Percentiles rank a stretch among this genome's conserved stretches.
These are phyloP conservation scores for Casuarius casuarius DNA, from an alignment of 2,113 vertebrate species.

Conservation along the genomic window DNA sequence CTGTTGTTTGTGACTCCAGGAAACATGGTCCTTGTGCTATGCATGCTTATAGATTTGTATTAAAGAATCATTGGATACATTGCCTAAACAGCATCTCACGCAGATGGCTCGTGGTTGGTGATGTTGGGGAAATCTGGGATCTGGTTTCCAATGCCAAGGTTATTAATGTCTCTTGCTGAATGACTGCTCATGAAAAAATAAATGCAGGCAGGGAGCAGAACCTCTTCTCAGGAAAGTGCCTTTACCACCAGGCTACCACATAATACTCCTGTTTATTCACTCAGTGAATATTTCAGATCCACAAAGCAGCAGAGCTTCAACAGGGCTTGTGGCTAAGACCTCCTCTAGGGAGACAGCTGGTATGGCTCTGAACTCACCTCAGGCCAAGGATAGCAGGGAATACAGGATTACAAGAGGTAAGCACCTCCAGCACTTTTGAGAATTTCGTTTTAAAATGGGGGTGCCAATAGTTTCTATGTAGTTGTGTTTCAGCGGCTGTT, in stretches of 20 bases:
- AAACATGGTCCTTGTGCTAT: neutral
- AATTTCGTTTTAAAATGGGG: neutral
- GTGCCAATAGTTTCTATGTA: neutral
- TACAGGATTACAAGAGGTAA: neutral
- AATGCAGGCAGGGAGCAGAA: neutral
- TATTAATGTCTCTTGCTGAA: neutral
- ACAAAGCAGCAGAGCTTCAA: neutral
- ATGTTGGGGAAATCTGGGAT: neutral
- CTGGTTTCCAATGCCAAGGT: neutral
- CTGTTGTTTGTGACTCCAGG: neutral
- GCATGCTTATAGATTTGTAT: neutral
- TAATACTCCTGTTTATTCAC: neutral
- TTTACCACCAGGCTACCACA: neutral
- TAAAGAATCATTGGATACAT: neutral
- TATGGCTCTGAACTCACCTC: rapidly evolving
- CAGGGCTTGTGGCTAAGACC: neutral
- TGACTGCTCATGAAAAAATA: neutral
- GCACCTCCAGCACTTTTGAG: rapidly evolving
- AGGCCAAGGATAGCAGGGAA: too few species aligned
- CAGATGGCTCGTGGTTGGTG: neutral
- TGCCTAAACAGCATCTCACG: neutral
- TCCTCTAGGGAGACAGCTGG: neutral
- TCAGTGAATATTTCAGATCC: neutral
- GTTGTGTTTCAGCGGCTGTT: neutral
- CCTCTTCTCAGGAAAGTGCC: neutral